These are phyloP conservation scores for Scaptomyza montana DNA, from an alignment of 1,140 invertebrate genomes.

Conservation along the genomic window DNA sequence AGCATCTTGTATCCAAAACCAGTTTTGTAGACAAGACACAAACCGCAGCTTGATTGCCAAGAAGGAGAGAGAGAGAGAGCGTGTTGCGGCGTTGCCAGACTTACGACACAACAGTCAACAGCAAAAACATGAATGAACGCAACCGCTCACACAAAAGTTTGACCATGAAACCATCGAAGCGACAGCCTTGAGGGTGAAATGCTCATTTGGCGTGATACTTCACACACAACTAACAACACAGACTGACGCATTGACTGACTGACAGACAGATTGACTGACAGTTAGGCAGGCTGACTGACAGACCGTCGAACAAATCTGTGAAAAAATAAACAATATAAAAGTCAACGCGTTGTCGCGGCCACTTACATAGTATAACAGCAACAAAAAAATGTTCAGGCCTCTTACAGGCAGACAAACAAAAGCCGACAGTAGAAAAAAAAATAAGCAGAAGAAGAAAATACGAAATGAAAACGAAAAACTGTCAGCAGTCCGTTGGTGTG, in stretches of 20 bases:
- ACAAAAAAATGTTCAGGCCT: slow-evolving; percentile 13
- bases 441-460: slow-evolving; percentile 36
- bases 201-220: slow-evolving; percentile 74
- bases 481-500: slow-evolving; percentile 76
- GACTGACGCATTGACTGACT: slow-evolving; percentile 31
- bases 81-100: slow-evolving; percentile 18
- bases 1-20: slow-evolving; percentile 58
- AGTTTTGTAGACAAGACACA: slow-evolving; percentile 68
- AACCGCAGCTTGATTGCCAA: slow-evolving; percentile 32
- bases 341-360: slow-evolving; percentile 14
- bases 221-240: slow-evolving; percentile 55
- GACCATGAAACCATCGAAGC: slow-evolving; percentile 61
- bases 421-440: slow-evolving; percentile 26
- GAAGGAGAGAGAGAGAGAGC: not conserved
- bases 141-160: slow-evolving; percentile 22
- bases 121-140: slow-evolving; percentile 47
- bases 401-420: slow-evolving; percentile 47
- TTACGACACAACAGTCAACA: not conserved
- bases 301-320: slow-evolving; percentile 63
- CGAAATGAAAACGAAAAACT: slow-evolving; percentile 69
- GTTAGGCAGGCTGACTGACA: slow-evolving; percentile 24
- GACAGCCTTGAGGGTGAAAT: slow-evolving; percentile 67
- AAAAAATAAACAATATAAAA: slow-evolving; percentile 37
- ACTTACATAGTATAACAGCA: slow-evolving; percentile 22
- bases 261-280: slow-evolving; percentile 47